Percentiles rank a stretch among this genome's conserved stretches.
Conservation (phyloP, 2,797 vertebrate genomes). For the Sebastes matsubarae region DNA sequence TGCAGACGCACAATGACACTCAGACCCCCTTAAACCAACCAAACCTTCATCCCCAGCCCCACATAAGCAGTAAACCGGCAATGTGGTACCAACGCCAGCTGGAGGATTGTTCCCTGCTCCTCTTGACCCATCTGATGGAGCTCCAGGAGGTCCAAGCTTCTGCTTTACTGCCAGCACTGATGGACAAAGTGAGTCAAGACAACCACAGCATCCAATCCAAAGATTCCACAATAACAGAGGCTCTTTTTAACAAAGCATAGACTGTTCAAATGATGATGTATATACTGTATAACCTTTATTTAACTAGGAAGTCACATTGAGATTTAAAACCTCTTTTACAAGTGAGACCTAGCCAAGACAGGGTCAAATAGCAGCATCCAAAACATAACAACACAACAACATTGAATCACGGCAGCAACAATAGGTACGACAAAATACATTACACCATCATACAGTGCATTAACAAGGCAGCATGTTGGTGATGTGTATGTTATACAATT, state of each 20-base stretch:
- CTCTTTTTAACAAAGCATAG: background rate
- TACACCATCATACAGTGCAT: too few species aligned
- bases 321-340: too few species aligned
- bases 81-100: constrained; percentile 29
- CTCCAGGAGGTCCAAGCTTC: constrained; percentile 74
- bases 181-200: constrained; percentile 59
- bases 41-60: background rate
- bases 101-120: constrained; percentile 60
- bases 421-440: too few species aligned
- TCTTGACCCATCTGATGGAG: constrained; percentile 73
- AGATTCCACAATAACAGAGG: background rate
- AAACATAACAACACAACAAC: too few species aligned
- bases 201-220: background rate
- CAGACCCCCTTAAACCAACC: constrained; percentile 6
- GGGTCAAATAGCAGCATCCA: too few species aligned
- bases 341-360: too few species aligned
- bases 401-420: too few species aligned
- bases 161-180: constrained; percentile 55
- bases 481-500: too few species aligned
- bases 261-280: background rate
- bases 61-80: background rate
- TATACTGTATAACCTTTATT: too few species aligned
- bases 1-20: constrained; percentile 28
- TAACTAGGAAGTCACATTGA: too few species aligned
- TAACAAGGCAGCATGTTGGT: too few species aligned